phyloP scores from a whole-genome alignment of 2,888 invertebrate species.

The Ophion slaviceki region DNA sequence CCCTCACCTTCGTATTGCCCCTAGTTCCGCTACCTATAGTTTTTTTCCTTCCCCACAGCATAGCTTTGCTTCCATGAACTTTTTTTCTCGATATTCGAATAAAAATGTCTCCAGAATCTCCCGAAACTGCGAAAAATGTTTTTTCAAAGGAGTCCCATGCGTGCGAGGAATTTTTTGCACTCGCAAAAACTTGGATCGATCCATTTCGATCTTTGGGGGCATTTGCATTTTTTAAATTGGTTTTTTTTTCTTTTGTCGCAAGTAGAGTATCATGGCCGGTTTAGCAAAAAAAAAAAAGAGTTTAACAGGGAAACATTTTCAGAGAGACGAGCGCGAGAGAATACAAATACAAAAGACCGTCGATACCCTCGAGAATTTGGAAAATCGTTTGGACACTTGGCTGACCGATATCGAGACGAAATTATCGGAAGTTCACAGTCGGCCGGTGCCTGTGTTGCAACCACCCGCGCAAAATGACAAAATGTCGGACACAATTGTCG shows the following conservation, averaged over 20 bases:
- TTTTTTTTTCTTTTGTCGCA: background rate
- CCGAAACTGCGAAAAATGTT: too few species aligned
- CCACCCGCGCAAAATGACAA: conserved; percentile 64
- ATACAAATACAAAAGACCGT: conserved; percentile 87
- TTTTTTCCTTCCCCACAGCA: too few species aligned
- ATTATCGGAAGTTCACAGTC: conserved; percentile 81
- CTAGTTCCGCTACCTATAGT: too few species aligned
- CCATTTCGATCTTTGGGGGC: background rate
- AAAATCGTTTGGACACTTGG: conserved; percentile 84
- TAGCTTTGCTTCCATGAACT: too few species aligned
- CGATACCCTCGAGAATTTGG: conserved; percentile 85
- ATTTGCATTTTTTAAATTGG: background rate
- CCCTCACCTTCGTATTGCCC: too few species aligned
- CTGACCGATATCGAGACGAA: conserved; percentile 82
- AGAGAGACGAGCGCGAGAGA: conserved; percentile 89
- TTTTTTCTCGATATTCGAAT: too few species aligned
- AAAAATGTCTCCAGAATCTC: too few species aligned
- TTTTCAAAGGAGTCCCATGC: too few species aligned
- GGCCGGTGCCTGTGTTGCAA: conserved; percentile 42
- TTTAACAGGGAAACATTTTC: conserved; percentile 47
- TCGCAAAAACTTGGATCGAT: background rate
- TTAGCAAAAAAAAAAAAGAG: background rate
- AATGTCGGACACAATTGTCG: conserved; percentile 69
- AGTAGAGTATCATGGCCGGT: background rate
- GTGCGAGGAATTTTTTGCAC: too few species aligned